These are phyloP conservation scores for Chouioia cunea DNA, from an alignment of 2,888 invertebrate species.

Conservation along the genomic window DNA sequence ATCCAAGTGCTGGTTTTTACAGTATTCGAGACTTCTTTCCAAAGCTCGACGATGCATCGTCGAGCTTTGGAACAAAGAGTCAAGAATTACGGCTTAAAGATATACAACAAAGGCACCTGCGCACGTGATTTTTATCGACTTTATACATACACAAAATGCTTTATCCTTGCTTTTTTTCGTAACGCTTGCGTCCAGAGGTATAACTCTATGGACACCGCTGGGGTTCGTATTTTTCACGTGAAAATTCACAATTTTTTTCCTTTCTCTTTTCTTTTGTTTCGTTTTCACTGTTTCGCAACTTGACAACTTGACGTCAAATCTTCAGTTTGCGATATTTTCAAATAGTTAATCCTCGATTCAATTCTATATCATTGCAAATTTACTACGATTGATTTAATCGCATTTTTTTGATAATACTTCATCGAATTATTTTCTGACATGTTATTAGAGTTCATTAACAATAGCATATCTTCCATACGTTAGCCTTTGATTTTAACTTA, in stretches of 20 bases:
- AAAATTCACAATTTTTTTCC: slow-evolving; percentile 11
- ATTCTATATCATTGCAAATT: not conserved
- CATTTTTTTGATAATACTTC: not conserved
- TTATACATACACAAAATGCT: slow-evolving; percentile 38
- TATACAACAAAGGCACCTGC: slow-evolving; percentile 46
- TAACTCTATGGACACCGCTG: slow-evolving; percentile 58
- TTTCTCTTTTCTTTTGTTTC: not conserved
- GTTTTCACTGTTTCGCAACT: not conserved
- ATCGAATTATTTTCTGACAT: not conserved
- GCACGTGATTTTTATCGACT: slow-evolving; percentile 50
- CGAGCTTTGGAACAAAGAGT: slow-evolving; percentile 6
- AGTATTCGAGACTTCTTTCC: not conserved
- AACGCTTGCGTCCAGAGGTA: slow-evolving; percentile 58
- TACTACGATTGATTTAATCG: not conserved
- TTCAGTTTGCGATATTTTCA: not conserved
- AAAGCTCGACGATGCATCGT: not conserved
- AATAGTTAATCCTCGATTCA: not conserved
- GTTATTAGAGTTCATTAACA: not conserved
- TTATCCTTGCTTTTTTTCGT: slow-evolving; percentile 51
- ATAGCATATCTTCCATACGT: too few species aligned
- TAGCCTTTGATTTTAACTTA: too few species aligned
- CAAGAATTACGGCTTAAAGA: slow-evolving; percentile 15
- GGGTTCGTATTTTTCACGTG: slow-evolving; percentile 53
- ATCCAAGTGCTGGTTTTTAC: slow-evolving; percentile 1
- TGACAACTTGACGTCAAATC: not conserved